Conservation (phyloP, 2,113 vertebrate genomes). For the Gymnobelideus leadbeateri region DNA sequence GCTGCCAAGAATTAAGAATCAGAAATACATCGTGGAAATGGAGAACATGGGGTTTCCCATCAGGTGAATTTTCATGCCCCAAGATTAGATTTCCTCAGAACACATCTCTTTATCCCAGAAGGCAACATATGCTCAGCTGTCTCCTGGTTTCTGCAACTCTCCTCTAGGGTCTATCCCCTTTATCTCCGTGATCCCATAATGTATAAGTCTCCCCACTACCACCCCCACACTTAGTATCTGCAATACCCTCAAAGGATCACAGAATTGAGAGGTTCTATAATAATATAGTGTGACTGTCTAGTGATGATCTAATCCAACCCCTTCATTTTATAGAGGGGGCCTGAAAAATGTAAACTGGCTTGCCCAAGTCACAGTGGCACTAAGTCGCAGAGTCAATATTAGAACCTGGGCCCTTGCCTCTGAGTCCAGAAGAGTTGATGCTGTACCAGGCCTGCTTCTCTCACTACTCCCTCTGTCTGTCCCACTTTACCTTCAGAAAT, state of each 20-base stretch:
- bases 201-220: background rate
- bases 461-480: rapidly evolving
- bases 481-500: constrained; percentile 77
- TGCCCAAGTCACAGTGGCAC: background rate
- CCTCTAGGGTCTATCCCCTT: background rate
- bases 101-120: background rate
- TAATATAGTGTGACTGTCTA: background rate
- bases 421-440: background rate
- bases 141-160: background rate
- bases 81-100: background rate
- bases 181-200: background rate
- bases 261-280: background rate
- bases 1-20: background rate
- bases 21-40: background rate
- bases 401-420: background rate
- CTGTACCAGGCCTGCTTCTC: background rate
- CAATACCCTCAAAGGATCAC: background rate
- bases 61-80: background rate
- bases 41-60: background rate
- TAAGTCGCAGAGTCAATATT: background rate
- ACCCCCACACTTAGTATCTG: background rate
- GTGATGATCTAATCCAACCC: background rate
- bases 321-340: background rate
- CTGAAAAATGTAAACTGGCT: background rate
- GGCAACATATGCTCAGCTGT: background rate